Evolutionary conservation across 2,888 invertebrate genomes (phyloP), one percentile per base, ranked within the genome.

Genomic region (Eretmocerus hayati): DNA sequence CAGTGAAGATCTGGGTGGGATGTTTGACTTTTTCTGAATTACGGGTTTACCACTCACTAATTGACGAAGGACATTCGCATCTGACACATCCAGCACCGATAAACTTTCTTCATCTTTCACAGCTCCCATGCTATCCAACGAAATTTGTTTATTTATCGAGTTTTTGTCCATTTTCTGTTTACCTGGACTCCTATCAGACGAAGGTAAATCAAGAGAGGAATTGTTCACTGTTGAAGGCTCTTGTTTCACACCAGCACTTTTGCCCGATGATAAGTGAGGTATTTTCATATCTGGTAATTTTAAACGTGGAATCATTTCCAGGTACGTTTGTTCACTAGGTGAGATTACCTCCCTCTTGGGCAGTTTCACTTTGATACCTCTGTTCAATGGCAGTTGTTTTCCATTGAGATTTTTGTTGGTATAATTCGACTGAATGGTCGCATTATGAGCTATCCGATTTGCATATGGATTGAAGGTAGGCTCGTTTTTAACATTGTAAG

Each of bases 31-130:
- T 43, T 46, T 48, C 33, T 39, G 42, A 42, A 46, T 26, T 9
- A 26, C 26, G 4, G 44, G 30, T 8, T 43, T 15, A n/a, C 49
- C 49, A 15, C 19, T 41, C 31, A 53, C 44, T 22, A 53, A 20
- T 19, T 53, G 37, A 22, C 44, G 31, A 13, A 49, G 30, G 26
- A 35, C 39, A 39, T 50, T 39, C 15, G 20, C 30, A 36, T 53
- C 53, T 9, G 53, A 53, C 4, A 53, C 42, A 40, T 53, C 53
- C 15, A 53, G 11, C 4, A 50, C 44, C 15, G 48, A 36, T 8
- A 16, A 5, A 19, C 18, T 22, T 38, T 49, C 47, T 2, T 22
- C 31, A 31, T 49, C 47, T 16, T 15, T 42, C n/a, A n/a, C n/a
- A n/a, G n/a, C n/a, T n/a, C n/a, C n/a, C n/a, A n/a, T n/a, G 19